Conservation (phyloP, 2,888 invertebrate genomes). For the Dinocampus coccinellae region DNA sequence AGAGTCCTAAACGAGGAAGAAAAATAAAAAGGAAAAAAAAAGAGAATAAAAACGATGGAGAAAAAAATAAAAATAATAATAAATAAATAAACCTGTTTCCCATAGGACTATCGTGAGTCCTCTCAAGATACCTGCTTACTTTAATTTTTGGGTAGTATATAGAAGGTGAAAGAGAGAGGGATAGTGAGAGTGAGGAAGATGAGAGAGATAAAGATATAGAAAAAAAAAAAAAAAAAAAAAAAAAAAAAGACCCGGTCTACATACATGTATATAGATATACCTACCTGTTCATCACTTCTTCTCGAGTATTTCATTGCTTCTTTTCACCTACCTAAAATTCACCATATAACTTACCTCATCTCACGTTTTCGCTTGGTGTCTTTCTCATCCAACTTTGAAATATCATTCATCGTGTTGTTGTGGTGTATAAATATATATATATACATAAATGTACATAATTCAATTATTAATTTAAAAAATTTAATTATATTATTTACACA, state of each 20-base stretch:
- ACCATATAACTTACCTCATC: slow-evolving; percentile 6
- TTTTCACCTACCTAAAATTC: slow-evolving; percentile 19
- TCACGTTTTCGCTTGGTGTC: slow-evolving; percentile 18
- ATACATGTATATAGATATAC: slow-evolving; percentile 11
- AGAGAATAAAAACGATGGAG: slow-evolving; percentile 27
- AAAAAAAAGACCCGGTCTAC: background rate
- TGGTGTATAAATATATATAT: too few species aligned
- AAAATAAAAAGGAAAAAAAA: background rate
- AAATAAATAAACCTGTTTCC: slow-evolving; percentile 61
- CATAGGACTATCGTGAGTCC: slow-evolving; percentile 42
- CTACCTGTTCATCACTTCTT: slow-evolving; percentile 41
- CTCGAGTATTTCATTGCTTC: slow-evolving; percentile 23
- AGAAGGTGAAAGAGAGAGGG: background rate
- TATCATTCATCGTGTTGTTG: background rate
- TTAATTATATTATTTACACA: too few species aligned
- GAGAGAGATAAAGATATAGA: background rate
- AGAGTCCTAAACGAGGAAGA: slow-evolving; percentile 17
- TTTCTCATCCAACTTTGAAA: slow-evolving; percentile 25
- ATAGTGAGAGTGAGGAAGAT: slow-evolving; percentile 34
- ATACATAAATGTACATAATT: too few species aligned
- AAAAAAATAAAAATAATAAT: slow-evolving; percentile 24
- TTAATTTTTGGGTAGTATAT: slow-evolving; percentile 60
- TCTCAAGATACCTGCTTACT: slow-evolving; percentile 62
- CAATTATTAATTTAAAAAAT: too few species aligned
- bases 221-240: too few species aligned